Evolutionary conservation across 1,140 invertebrate genomes (phyloP).

Genomic region (Planococcus citri): DNA sequence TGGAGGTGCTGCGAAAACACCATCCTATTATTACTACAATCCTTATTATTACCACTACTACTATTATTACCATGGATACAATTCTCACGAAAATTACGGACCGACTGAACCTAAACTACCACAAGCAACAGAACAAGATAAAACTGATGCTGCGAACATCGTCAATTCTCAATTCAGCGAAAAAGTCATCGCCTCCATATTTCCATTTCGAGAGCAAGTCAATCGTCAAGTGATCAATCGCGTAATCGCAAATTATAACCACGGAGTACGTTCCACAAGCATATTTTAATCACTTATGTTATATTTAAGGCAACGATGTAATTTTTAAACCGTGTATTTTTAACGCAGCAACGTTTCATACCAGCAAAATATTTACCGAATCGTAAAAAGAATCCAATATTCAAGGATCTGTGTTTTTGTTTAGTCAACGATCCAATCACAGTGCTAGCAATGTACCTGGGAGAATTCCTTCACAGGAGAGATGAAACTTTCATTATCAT

Average conservation of each 20-base stretch:
- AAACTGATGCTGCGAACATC: not conserved
- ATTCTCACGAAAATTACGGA: too few relatives aligned
- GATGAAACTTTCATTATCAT: not conserved
- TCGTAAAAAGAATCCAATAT: not conserved
- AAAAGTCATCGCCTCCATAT: not conserved
- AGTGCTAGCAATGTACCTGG: not conserved
- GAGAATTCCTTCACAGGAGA: not conserved
- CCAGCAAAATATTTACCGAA: not conserved
- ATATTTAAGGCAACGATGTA: too few relatives aligned
- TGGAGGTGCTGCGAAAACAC: too few relatives aligned
- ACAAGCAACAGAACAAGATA: too few relatives aligned
- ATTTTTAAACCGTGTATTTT: not conserved
- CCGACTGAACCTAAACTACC: too few relatives aligned
- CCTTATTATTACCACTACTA: too few relatives aligned
- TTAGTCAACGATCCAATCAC: not conserved
- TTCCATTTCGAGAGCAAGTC: not conserved
- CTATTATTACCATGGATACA: too few relatives aligned
- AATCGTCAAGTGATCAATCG: not conserved
- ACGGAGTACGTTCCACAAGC: too few relatives aligned
- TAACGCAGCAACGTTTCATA: not conserved
- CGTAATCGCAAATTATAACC: not conserved
- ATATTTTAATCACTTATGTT: too few relatives aligned
- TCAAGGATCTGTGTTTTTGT: not conserved
- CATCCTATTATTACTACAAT: too few relatives aligned
- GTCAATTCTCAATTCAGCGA: not conserved